Conservation (phyloP, 1,140 invertebrate genomes). For the Globodera ellingtonae region DNA sequence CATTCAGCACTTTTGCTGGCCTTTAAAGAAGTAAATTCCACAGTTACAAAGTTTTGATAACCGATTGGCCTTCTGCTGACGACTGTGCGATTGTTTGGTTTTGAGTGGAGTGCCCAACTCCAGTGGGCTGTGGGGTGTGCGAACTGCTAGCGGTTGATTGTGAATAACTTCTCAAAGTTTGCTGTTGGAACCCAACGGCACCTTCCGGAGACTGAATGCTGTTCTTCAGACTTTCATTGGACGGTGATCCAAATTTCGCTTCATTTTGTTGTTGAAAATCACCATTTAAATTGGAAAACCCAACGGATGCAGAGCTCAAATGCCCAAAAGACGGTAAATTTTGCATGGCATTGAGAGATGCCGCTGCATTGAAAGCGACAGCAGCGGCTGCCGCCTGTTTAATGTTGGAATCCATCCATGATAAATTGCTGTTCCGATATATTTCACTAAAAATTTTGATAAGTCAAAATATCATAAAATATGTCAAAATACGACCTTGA, state of each 20-base stretch:
- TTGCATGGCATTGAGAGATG: background rate
- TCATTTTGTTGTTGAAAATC: background rate
- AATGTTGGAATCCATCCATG: constrained; percentile 6
- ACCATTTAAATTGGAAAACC: background rate
- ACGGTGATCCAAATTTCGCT: background rate
- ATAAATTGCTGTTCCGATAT: background rate
- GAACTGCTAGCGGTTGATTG: constrained; percentile 13
- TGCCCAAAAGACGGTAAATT: background rate
- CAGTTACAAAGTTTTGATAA: background rate
- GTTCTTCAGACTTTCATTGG: background rate
- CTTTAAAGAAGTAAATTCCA: background rate
- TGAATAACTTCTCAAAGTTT: background rate
- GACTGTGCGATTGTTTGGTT: background rate
- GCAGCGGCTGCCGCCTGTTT: constrained; percentile 11
- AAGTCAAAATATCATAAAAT: background rate
- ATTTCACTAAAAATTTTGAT: background rate
- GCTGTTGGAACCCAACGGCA: background rate
- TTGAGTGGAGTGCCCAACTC: background rate
- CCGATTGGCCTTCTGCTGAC: background rate
- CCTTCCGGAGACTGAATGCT: background rate
- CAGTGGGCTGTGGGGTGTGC: constrained; percentile 6
- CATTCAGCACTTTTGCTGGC: background rate
- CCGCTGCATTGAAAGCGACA: background rate
- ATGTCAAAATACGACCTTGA: background rate
- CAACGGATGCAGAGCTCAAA: background rate